Evolutionary conservation across 2,797 vertebrate species (phyloP).

Genomic region (Anguilla megastoma): DNA sequence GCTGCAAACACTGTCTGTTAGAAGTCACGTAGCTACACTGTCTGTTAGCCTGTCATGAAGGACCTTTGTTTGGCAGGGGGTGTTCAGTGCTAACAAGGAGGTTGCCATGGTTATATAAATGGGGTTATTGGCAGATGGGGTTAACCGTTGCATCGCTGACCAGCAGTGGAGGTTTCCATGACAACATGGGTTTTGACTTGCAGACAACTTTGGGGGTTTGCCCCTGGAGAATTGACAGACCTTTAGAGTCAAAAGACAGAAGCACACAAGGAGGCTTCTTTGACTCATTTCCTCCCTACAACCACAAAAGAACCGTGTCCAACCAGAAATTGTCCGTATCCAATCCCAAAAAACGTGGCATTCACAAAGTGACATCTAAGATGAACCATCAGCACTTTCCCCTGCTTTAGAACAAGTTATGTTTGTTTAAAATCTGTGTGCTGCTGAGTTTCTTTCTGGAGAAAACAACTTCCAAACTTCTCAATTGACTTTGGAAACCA

Average conservation of each 20-base stretch:
- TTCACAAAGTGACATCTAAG: not conserved
- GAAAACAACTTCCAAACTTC: not conserved
- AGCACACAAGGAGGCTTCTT: constrained; percentile 1
- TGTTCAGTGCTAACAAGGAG: not conserved
- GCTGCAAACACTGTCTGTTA: not conserved
- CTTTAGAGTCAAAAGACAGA: not conserved
- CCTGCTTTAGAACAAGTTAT: not conserved
- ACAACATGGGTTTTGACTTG: constrained; percentile 4
- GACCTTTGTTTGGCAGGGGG: not conserved
- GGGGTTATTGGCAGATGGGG: constrained; percentile 2
- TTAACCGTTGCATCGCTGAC: constrained; percentile 5
- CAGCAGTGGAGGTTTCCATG: not conserved
- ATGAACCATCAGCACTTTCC: not conserved
- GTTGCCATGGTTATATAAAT: constrained; percentile 15
- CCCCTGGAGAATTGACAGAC: constrained; percentile 1
- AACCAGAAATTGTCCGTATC: not conserved
- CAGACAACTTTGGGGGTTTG: not conserved
- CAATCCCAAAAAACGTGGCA: not conserved
- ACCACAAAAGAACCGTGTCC: constrained; percentile 6
- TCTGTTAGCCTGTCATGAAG: not conserved
- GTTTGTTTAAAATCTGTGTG: not conserved
- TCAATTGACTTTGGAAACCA: not conserved
- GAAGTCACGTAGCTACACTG: not conserved
- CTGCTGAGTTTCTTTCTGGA: not conserved
- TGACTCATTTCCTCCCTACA: not conserved